A percentile compares a stretch with the other conserved stretches of the same genome.
phyloP scores from a whole-genome alignment of 1,140 invertebrate species.

The Saxidomus purpurata region DNA sequence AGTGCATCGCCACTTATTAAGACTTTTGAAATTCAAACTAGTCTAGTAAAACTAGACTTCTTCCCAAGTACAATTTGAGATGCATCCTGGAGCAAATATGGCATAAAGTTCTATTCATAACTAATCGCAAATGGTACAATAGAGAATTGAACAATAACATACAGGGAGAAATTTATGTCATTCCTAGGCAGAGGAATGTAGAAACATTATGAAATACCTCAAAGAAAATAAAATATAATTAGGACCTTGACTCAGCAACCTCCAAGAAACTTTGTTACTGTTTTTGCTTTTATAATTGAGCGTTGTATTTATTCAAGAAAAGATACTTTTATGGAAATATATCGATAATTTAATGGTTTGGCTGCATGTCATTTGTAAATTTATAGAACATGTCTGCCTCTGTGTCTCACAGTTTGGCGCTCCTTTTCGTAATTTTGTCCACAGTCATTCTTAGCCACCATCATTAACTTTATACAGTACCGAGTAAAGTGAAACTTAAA shows the following conservation, averaged over 20 bases:
- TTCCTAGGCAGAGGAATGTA: background rate
- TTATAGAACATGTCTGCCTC: background rate
- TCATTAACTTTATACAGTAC: too few relatives aligned
- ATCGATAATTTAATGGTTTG: conserved; percentile 7
- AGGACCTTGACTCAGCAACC: background rate
- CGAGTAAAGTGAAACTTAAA: too few relatives aligned
- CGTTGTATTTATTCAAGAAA: background rate
- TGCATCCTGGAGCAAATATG: background rate
- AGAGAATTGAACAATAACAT: conserved; percentile 23
- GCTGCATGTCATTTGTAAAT: background rate
- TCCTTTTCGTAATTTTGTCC: background rate
- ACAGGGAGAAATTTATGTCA: conserved; percentile 23
- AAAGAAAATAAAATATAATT: conserved; percentile 32
- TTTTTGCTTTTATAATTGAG: conserved; percentile 27
- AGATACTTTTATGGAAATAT: background rate
- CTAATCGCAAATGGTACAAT: conserved; percentile 34
- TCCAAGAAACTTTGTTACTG: background rate
- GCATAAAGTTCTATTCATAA: conserved; percentile 23
- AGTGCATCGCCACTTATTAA: conserved; percentile 1
- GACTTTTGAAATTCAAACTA: conserved; percentile 29
- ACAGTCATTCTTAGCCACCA: too few relatives aligned
- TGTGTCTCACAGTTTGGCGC: background rate
- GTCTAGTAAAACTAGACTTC: background rate
- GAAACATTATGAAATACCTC: conserved; percentile 15
- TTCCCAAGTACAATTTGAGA: background rate